These are phyloP conservation scores for Orthonevra nobilis DNA, from an alignment of 2,888 invertebrate genomes.

Conservation along the genomic window DNA sequence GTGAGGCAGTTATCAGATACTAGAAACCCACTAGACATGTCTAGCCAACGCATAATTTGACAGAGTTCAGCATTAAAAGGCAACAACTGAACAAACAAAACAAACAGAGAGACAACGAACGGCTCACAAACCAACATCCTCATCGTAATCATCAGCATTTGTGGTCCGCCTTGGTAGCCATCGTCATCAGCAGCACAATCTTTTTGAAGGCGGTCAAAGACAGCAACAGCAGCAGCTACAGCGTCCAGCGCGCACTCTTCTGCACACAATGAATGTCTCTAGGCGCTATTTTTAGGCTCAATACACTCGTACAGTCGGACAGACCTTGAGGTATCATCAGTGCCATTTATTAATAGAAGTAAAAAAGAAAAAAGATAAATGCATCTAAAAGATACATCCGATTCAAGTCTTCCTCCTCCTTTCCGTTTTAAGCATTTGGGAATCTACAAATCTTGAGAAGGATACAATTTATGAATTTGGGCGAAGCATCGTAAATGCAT, in stretches of 20 bases:
- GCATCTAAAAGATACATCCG: neutral
- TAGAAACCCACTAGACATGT: constrained; percentile 65
- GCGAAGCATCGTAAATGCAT: constrained; percentile 44
- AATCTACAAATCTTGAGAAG: too few species aligned
- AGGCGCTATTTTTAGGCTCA: constrained; percentile 54
- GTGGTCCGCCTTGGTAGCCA: neutral
- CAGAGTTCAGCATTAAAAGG: constrained; percentile 60
- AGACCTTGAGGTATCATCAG: constrained; percentile 65
- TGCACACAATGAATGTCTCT: constrained; percentile 61
- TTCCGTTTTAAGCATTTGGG: too few species aligned
- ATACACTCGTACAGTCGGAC: neutral
- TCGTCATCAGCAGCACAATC: constrained; percentile 28
- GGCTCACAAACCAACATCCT: constrained; percentile 36
- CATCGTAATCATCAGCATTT: constrained; percentile 20
- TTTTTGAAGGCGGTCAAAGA: constrained; percentile 35
- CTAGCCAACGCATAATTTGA: constrained; percentile 69
- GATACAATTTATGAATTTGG: constrained; percentile 65
- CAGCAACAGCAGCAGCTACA: constrained; percentile 1
- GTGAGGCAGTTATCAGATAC: constrained; percentile 62
- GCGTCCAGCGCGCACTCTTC: neutral
- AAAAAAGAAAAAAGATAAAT: neutral
- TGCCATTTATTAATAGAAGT: constrained; percentile 69
- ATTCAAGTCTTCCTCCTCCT: constrained; percentile 2
- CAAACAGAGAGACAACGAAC: constrained; percentile 37
- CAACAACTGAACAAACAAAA: constrained; percentile 66